Evolutionary conservation across 2,113 vertebrate species (phyloP), one percentile per base, ranked within the genome.

Genomic region (Furnarius figulus): DNA sequence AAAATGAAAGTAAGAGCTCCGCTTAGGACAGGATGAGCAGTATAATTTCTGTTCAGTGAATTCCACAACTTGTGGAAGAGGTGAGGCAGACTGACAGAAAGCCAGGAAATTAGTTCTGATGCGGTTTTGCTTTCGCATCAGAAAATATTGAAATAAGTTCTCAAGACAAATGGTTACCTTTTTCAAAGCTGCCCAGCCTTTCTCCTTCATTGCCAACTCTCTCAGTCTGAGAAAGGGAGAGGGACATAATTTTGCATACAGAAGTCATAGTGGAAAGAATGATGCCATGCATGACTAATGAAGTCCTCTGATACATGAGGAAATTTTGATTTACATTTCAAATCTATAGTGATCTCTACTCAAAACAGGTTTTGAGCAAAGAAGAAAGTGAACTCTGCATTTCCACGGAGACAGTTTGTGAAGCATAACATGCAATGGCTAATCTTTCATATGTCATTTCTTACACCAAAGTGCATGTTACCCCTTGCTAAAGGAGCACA

Each of bases 291-390:
- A 93, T 96, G 95, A 89, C 93, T 96, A 97, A 97, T 44, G 71
- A 94, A 96, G 87, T 87, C 37, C 62, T 96, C 82, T 82, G 82
- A 82, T 95, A 96, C 90, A 77, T 65, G 81, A 91, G 63, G 71
- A 98, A 97, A 85, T 66, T 89, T 95, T 92, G 81, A 97, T 98
- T 97, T 97, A 94, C 96, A 97, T 98, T 97, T 95, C 82, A 97
- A 97, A 97, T 96, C 92, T 86, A 49, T 55, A 84, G 56, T 37
- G 40, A 97, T 95, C 61, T 72, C 74, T 93, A 79, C 73, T 53
- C 42, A 93, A 93, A 97, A 68, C 18, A 71, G 70, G 76, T 94
- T 95, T 88, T 93, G 50, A 95, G 82, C 40, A 82, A 89, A 72
- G 80, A 86, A 90, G 63, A 90, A 96, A 91, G 85, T 87, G 37